phyloP scores from a whole-genome alignment of 2,888 invertebrate genomes.

The Catotricha subobsoleta region DNA sequence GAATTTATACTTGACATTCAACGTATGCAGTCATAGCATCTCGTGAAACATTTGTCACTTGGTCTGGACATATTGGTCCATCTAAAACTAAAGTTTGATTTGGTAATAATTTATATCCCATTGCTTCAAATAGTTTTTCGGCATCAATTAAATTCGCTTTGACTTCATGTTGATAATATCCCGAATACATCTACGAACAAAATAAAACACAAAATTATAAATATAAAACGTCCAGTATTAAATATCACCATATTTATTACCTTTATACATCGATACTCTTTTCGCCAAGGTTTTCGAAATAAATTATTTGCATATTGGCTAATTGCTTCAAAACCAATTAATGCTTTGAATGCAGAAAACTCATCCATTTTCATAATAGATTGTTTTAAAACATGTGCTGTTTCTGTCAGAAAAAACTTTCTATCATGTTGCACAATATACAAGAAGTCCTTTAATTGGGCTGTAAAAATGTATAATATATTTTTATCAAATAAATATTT shows the following conservation, averaged over 20 bases:
- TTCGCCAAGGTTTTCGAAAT: constrained; percentile 73
- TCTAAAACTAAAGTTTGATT: constrained; percentile 38
- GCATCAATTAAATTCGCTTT: constrained; percentile 62
- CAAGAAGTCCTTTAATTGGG: constrained; percentile 58
- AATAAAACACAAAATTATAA: constrained; percentile 8
- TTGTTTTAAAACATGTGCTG: constrained; percentile 53
- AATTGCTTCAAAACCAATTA: constrained; percentile 66
- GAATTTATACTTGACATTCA: constrained; percentile 65
- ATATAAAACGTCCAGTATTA: not conserved
- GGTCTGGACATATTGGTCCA: constrained; percentile 65
- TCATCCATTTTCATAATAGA: constrained; percentile 50
- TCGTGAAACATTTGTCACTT: constrained; percentile 57
- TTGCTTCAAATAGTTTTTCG: constrained; percentile 55
- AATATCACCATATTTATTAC: constrained; percentile 32
- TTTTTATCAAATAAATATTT: too few relatives aligned
- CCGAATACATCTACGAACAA: constrained; percentile 53
- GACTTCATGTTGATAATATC: constrained; percentile 75
- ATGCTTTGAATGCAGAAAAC: constrained; percentile 66
- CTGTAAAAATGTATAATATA: constrained; percentile 31
- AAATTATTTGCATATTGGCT: constrained; percentile 74
- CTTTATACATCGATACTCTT: constrained; percentile 64
- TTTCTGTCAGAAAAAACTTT: constrained; percentile 61
- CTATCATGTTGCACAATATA: constrained; percentile 58
- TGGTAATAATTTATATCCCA: constrained; percentile 58
- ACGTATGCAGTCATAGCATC: constrained; percentile 75